Evolutionary conservation across 2,113 vertebrate species (phyloP), one percentile per base, ranked within the genome.

Genomic region (Sinocyclocheilus maitianheensis): DNA sequence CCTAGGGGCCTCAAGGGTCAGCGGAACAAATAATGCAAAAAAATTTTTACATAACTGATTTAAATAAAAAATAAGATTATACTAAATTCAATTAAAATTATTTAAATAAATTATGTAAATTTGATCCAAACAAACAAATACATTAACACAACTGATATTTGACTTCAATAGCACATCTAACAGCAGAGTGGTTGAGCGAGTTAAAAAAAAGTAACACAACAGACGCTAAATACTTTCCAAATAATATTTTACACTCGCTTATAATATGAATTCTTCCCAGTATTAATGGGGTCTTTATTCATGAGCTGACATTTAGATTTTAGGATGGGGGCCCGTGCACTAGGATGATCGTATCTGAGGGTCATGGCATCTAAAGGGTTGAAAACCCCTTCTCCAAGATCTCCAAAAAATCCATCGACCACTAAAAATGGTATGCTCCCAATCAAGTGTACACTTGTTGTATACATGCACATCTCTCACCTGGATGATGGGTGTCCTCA

Each of bases 401-500:
- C 8, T 26, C 14, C 2, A 67, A 67, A 4, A 67, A 30, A 13
- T 16, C 63, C 63, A 8, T 67, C 2, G 2, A 67, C 63, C 13
- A 16, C 63, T 48, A 43, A 43, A 43, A 43, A 43, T 7, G 2
- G 43, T 43, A 43, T 43, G 7, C 43, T 43, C 43, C 7, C 8
- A 8, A 43, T 43, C 43, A 43, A 43, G 30, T 18, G 6, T 22
- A n/a, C 16, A n/a, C 34, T 43, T 8, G 7, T 20, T 46, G 37
- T n/a, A 2, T 60, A 5, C 22, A 18, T 16, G 7, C 24, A 48
- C 7, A 14, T n/a, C n/a, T 69, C 94, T 86, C 92, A 99, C 97
- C 97, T 97, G 97, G 92, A 99, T 93, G 81, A 99, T 94, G 65
- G 97, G 96, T 0, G 97, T 96, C 86, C 98, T 94, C 90, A 99